Evolutionary conservation across 2,113 vertebrate genomes (phyloP).

Genomic region (Strix uralensis): DNA sequence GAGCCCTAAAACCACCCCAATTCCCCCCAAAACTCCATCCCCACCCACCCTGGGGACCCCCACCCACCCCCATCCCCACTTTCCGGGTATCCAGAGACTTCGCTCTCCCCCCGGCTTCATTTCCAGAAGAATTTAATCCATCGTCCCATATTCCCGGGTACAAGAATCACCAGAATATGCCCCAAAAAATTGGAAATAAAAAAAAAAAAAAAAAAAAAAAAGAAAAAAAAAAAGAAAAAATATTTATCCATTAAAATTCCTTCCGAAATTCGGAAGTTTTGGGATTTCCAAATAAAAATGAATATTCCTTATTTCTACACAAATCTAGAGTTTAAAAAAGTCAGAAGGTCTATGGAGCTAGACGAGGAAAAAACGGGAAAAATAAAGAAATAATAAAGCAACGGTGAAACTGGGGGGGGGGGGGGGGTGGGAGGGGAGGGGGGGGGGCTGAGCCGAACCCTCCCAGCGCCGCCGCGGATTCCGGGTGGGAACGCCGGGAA

Average conservation of each 20-base stretch:
- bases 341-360: slow-evolving; percentile 60
- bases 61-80: background rate
- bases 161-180: slow-evolving; percentile 69
- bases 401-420: background rate
- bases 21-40: too few relatives aligned
- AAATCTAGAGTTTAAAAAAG: slow-evolving; percentile 74
- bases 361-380: background rate
- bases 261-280: slow-evolving; percentile 54
- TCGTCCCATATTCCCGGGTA: slow-evolving; percentile 72
- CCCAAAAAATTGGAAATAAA: background rate
- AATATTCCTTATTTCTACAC: slow-evolving; percentile 71
- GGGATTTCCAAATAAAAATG: slow-evolving; percentile 71
- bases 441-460: background rate
- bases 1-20: background rate
- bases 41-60: too few relatives aligned
- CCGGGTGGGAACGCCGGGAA: background rate
- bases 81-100: background rate
- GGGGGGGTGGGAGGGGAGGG: too few relatives aligned
- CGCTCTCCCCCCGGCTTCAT: background rate
- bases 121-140: slow-evolving; percentile 79
- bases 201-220: slow-evolving; percentile 47
- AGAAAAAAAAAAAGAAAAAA: background rate
- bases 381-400: slow-evolving; percentile 30
- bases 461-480: background rate
- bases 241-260: slow-evolving; percentile 57